Evolutionary conservation across 92 coral and sea anemone genomes (phyloP).

Genomic region (Blastomussa wellsi): DNA sequence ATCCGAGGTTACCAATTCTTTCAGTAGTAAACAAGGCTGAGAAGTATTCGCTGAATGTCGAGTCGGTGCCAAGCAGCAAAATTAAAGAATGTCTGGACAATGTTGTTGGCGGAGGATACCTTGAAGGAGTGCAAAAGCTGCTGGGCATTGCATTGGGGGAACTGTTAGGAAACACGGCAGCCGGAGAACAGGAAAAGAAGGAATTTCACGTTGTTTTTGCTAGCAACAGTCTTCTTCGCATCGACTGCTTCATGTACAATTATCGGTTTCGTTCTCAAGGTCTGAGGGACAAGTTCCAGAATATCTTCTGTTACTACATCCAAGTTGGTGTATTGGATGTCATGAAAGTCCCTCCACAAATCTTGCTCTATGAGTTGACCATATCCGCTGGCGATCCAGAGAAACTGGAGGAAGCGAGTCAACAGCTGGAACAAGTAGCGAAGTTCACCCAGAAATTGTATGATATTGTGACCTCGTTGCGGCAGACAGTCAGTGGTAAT

Average conservation of each 20-base stretch:
- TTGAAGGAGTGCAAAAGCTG: constrained; percentile 15
- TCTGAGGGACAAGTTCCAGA: constrained; percentile 1
- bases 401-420: constrained; percentile 4
- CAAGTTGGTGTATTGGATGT: constrained; percentile 42
- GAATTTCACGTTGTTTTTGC: constrained; percentile 30
- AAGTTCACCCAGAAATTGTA: constrained; percentile 12
- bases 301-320: constrained; percentile 31
- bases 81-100: not conserved
- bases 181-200: constrained; percentile 32
- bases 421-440: constrained; percentile 1
- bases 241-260: constrained; percentile 47
- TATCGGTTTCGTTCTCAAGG: constrained; percentile 36
- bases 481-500: not conserved
- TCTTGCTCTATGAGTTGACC: constrained; percentile 36
- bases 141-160: constrained; percentile 17
- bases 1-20: constrained; percentile 20
- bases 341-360: constrained; percentile 32
- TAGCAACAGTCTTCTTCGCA: constrained; percentile 33
- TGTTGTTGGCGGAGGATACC: constrained; percentile 21
- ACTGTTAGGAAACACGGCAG: constrained; percentile 40
- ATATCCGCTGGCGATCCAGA: constrained; percentile 22
- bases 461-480: not conserved
- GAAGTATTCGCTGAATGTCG: constrained; percentile 37
- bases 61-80: not conserved
- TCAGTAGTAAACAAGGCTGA: constrained; percentile 38